Base-by-base conservation (phyloP, 2,797 vertebrate genomes). In the Diceros bicornis region DNA sequence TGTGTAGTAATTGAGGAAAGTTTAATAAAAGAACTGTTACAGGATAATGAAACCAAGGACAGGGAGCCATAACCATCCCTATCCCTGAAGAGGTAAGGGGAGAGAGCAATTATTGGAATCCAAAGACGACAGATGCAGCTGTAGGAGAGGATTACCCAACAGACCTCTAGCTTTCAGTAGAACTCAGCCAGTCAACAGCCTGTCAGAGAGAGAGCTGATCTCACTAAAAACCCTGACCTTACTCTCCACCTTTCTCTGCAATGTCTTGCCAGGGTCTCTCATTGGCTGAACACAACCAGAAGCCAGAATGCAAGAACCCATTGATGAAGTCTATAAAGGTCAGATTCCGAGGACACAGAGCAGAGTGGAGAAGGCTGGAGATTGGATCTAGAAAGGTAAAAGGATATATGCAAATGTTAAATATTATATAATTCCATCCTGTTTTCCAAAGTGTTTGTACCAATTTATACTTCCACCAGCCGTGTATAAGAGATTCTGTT, bases 1-100 rank as follows among this genome's bases (percentile, higher is more conserved):
- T 92, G 68, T 93, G 44, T 92, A 92, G 44, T 92, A 91, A 83
- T 0, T 89, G 83, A 88, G 61, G 21, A 72, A 88, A n/a, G 29
- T 62, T 88, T 77, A 77, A 29, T 55, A 94, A 83, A 95, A 50
- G 44, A 78, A 57, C 55, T 29, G 27, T 88, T 74, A 83, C 3
- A 2, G 66, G 68, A 88, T 27, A 94, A 92, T 90, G 68, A 68
- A 78, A 37, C 50, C 37, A 92, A 96, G n/a, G 69, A 44, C 55
- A 74, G 29, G 25, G 66, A 88, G 10, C 44, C 66, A 72, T 69
- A 32, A n/a, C 32, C 20, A 79, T 37, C 18, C 20, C 14, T 50
- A 68, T 23, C 55, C 62, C n/a, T n/a, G 27, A 50, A 68, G 50
- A 94, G 41, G 52, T 44, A 82, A 59, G 75, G 50, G 34, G 44